phyloP scores from a whole-genome alignment of 2,888 invertebrate species.

The Drosophila demipolita region DNA sequence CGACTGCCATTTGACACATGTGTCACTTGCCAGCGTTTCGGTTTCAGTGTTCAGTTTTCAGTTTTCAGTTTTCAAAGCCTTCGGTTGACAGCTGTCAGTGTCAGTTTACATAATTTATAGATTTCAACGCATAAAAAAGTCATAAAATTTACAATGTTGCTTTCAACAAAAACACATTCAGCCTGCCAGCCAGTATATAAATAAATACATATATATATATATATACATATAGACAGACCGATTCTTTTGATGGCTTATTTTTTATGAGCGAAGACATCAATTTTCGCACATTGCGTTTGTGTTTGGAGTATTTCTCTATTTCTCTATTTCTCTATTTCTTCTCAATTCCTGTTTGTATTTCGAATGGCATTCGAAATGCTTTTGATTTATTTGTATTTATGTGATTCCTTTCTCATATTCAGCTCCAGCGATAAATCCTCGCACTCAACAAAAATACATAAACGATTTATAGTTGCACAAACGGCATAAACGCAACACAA shows the following conservation, averaged over 20 bases:
- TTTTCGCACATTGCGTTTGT: slow-evolving; percentile 61
- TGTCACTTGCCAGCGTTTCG: slow-evolving; percentile 77
- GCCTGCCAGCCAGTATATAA: slow-evolving; percentile 16
- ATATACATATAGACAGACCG: slow-evolving; percentile 19
- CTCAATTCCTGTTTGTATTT: slow-evolving; percentile 59
- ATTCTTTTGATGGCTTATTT: slow-evolving; percentile 74
- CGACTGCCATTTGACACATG: slow-evolving; percentile 77
- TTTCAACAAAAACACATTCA: slow-evolving; percentile 75
- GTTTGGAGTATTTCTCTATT: slow-evolving; percentile 57
- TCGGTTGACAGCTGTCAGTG: slow-evolving; percentile 77
- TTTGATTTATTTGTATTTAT: slow-evolving; percentile 80
- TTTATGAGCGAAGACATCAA: slow-evolving; percentile 79
- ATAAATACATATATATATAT: neutral
- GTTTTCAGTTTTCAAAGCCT: slow-evolving; percentile 30
- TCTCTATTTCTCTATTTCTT: slow-evolving; percentile 61
- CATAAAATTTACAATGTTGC: slow-evolving; percentile 80
- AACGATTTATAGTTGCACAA: slow-evolving; percentile 80
- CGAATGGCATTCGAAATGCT: slow-evolving; percentile 69
- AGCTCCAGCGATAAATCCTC: slow-evolving; percentile 74
- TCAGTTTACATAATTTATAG: slow-evolving; percentile 81
- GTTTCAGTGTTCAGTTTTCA: slow-evolving; percentile 21
- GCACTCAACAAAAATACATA: slow-evolving; percentile 81
- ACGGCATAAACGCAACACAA: slow-evolving; percentile 41
- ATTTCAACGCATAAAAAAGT: slow-evolving; percentile 80
- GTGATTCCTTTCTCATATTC: slow-evolving; percentile 75